Conservation (phyloP, 2,797 vertebrate genomes). For the Arrhamphus sclerolepis region DNA sequence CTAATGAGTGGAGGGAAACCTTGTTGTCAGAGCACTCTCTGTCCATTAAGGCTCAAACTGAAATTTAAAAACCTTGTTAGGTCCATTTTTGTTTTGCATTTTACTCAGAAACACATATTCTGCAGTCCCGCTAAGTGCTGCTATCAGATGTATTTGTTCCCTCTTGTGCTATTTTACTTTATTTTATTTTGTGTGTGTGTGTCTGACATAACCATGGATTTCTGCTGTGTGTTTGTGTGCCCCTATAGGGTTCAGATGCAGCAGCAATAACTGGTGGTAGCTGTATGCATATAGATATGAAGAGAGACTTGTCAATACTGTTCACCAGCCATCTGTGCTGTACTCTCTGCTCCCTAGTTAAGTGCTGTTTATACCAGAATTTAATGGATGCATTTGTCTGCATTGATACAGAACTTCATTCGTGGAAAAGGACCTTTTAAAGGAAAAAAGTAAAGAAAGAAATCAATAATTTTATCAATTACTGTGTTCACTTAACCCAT, state of each 20-base stretch:
- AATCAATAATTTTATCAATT: conserved; percentile 63
- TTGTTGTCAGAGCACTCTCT: conserved; percentile 68
- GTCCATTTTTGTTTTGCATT: conserved; percentile 50
- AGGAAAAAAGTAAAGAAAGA: not conserved
- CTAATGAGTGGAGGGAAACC: conserved; percentile 42
- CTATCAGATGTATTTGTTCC: conserved; percentile 3
- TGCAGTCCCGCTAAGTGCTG: conserved; percentile 27
- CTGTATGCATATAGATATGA: conserved; percentile 72
- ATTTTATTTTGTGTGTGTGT: too few relatives aligned
- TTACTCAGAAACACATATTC: conserved; percentile 45
- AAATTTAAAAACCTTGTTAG: conserved; percentile 59
- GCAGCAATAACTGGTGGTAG: conserved; percentile 32
- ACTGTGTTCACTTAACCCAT: conserved; percentile 26
- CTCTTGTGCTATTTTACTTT: not conserved
- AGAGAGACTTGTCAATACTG: conserved; percentile 64
- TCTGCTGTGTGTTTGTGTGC: conserved; percentile 1
- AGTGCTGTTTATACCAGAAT: conserved; percentile 63
- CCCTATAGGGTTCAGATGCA: conserved; percentile 42
- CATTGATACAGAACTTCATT: conserved; percentile 41
- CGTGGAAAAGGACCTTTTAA: conserved; percentile 6
- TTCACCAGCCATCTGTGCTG: conserved; percentile 70
- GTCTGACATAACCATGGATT: conserved; percentile 5
- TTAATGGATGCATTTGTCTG: conserved; percentile 54
- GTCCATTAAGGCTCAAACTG: conserved; percentile 64
- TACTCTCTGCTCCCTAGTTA: conserved; percentile 40